phyloP scores from a whole-genome alignment of 2,113 vertebrate species.

The Plectropomus leopardus region DNA sequence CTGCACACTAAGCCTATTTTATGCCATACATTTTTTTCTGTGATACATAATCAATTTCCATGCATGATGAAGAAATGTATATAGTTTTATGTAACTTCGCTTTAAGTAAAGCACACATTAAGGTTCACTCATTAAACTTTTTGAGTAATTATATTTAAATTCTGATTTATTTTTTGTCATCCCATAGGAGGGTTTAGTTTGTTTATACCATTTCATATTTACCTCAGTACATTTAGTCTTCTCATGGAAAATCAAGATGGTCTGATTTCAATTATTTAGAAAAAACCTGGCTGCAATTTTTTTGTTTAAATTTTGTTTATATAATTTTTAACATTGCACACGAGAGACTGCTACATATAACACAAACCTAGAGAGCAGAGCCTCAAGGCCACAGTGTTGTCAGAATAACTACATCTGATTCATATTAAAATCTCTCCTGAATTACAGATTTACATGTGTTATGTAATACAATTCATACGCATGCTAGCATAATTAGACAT shows the following conservation, averaged over 20 bases:
- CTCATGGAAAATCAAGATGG: not conserved
- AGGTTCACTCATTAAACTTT: not conserved
- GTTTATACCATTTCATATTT: not conserved
- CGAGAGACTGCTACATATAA: not conserved
- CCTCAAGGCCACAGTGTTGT: slow-evolving; percentile 22
- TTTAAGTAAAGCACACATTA: not conserved
- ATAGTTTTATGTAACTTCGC: not conserved
- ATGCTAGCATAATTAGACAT: slow-evolving; percentile 59
- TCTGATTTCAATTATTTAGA: not conserved
- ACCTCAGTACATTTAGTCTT: not conserved
- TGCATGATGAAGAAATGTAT: not conserved
- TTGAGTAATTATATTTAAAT: not conserved
- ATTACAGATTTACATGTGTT: slow-evolving; percentile 53
- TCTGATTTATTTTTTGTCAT: slow-evolving; percentile 2
- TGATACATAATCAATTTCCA: not conserved
- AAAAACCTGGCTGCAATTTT: not conserved
- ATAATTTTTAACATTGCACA: not conserved
- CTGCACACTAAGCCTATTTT: no score
- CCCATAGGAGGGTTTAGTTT: not conserved
- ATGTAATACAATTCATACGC: slow-evolving; percentile 54
- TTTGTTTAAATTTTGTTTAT: not conserved
- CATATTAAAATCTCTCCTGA: slow-evolving; percentile 41
- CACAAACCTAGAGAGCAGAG: slow-evolving; percentile 34
- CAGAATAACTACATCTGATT: slow-evolving; percentile 58
- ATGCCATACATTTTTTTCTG: no score